Percentiles rank a stretch among this genome's conserved stretches.
Evolutionary conservation across 1,140 invertebrate species (phyloP).

Genomic region (Tetranychus urticae): DNA sequence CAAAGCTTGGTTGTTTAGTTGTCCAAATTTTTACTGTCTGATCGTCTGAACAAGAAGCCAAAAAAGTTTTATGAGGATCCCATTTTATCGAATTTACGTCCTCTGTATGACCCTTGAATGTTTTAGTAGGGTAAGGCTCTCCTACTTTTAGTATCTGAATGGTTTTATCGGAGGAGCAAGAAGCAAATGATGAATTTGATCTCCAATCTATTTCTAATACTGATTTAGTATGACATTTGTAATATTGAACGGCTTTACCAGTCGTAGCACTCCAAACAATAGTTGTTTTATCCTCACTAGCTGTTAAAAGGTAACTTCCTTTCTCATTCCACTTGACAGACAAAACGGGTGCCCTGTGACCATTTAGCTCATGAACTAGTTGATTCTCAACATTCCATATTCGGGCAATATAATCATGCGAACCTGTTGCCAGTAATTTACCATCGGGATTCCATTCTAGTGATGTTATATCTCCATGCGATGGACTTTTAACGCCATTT

Average conservation of each 20-base stretch:
- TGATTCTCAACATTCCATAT: conserved; percentile 88
- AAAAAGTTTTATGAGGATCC: conserved; percentile 84
- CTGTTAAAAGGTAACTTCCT: conserved; percentile 92
- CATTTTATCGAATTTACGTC: conserved; percentile 99
- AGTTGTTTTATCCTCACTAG: conserved; percentile 41
- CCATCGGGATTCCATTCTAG: conserved; percentile 98
- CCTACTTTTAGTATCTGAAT: conserved; percentile 92
- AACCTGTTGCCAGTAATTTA: conserved; percentile 77
- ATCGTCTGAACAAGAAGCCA: conserved; percentile 96
- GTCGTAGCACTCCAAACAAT: conserved; percentile 89
- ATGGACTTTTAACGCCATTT: conserved; percentile 86
- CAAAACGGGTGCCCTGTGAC: conserved; percentile 99
- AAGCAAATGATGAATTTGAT: conserved; percentile 86
- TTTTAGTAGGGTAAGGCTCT: conserved; percentile 82
- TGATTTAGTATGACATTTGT: conserved; percentile 86
- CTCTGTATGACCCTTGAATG: conserved; percentile 93
- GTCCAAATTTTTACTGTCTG: conserved; percentile 66
- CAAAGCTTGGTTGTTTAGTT: conserved; percentile 86
- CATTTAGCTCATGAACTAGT: conserved; percentile 72
- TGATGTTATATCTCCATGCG: conserved; percentile 96
- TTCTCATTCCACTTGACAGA: conserved; percentile 97
- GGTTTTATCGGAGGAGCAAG: conserved; percentile 96
- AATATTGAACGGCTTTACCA: conserved; percentile 88
- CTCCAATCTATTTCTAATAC: conserved; percentile 98
- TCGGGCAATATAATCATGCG: conserved; percentile 90